These are phyloP conservation scores for Carettochelys insculpta DNA, from an alignment of 2,113 vertebrate species.

Conservation along the genomic window DNA sequence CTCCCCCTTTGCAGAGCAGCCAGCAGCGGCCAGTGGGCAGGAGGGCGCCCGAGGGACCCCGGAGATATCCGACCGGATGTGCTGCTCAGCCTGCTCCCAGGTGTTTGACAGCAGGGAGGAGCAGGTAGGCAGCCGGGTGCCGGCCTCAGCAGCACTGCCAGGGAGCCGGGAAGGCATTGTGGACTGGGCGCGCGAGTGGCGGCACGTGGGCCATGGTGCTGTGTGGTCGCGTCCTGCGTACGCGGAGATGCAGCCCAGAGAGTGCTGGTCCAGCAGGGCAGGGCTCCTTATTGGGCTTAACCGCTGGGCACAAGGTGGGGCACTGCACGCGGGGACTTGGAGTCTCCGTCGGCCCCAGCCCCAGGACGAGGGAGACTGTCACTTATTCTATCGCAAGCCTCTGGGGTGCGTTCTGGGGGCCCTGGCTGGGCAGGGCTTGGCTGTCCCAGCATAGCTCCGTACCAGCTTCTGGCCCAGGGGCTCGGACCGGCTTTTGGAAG, in stretches of 20 bases:
- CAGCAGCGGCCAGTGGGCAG: accelerated
- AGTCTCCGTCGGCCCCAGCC: not conserved
- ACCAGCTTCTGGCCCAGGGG: not conserved
- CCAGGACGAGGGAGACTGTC: not conserved
- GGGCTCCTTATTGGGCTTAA: not conserved
- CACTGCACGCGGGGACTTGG: not conserved
- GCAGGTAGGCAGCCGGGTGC: slow-evolving; percentile 91
- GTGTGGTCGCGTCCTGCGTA: not conserved
- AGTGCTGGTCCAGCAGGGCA: not conserved
- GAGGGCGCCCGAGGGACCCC: not conserved
- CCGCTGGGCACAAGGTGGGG: not conserved
- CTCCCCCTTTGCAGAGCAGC: slow-evolving; percentile 9
- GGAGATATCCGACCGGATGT: slow-evolving; percentile 80
- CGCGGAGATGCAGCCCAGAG: not conserved
- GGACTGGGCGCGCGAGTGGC: not conserved
- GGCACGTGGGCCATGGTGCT: not conserved
- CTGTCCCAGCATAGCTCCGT: not conserved
- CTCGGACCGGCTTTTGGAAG: not conserved
- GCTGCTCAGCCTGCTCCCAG: slow-evolving; percentile 86
- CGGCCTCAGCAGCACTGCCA: too few relatives aligned
- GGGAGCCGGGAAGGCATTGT: too few relatives aligned
- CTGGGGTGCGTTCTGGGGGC: not conserved
- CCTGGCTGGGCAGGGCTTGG: not conserved
- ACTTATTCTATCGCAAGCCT: not conserved
- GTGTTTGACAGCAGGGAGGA: slow-evolving; percentile 87